Base-by-base conservation (phyloP, 2,888 invertebrate species). In the Eristalis arbustorum region DNA sequence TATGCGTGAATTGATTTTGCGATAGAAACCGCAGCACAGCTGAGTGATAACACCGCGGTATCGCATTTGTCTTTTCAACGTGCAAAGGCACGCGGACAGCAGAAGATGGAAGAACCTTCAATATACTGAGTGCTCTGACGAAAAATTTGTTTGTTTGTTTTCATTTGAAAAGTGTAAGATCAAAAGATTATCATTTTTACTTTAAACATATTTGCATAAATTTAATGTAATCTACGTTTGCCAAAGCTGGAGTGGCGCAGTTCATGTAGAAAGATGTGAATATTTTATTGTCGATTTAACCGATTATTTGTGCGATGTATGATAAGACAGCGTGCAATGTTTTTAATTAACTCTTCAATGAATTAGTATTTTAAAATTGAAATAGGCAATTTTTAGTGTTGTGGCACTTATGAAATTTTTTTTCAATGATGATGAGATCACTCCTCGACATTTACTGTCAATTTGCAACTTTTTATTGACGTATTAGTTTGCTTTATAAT, bases 1-100 rank as follows among this genome's bases (percentile, higher is more conserved):
- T 23, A 11, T 66, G 25, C 31, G 62, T 37, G 34, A 62, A 68
- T 76, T 31, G 61, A 76, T 76, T 62, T 62, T 49, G 62, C 25
- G 66, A 61, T 61, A 61, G 67, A 67, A 67, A 67, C 14, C 34
- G 28, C 76, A 68, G 67, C 75, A 67, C 49, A 8, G 6, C 49
- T n/a, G 49, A 49, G 18, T 49, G 49, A 49, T 49, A 49, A 49
- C n/a, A n/a, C 49, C 49, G n/a, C 49, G 18, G 18, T 49, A n/a
- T 49, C 49, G 49, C 25, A 25, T 49, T 49, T 49, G 49, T 49
- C 49, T 49, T 49, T 49, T 49, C 49, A 18, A 49, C 49, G 49
- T 49, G 49, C n/a, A 8, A 49, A 18, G 49, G 8, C 18, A 8
- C 18, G 18, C 49, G 49, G 63, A 10, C 31, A 3, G 31, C 25